Evolutionary conservation across 2,113 vertebrate species (phyloP), one percentile per base, ranked within the genome.

Genomic region (Ovis canadensis): DNA sequence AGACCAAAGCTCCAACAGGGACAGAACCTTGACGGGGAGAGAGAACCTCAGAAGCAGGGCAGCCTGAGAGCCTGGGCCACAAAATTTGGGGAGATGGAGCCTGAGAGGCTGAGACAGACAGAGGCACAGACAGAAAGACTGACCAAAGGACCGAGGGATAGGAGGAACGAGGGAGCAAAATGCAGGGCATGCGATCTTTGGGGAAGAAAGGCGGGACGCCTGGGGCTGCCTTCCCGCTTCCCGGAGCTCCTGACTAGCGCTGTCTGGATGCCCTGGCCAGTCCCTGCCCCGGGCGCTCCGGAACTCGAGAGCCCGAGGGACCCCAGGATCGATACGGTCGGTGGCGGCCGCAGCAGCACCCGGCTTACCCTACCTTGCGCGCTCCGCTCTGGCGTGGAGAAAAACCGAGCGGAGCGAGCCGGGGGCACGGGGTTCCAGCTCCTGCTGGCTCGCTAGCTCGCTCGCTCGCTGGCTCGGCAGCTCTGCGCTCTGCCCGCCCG

Each of bases 341-440:
- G 84, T 81, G 57, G 94, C 17, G 25, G 83, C 86, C 29, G n/a
- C 62, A 27, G 97, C 90, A 78, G 96, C 64, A 43, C 55, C 10
- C 6, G 92, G 94, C 88, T 98, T 86, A 95, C 92, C 98, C 97
- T 98, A 98, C 98, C 98, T 98, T 98, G 96, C 36, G 96, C 90
- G 64, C 97, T 88, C 94, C 89, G 96, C 90, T 96, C 96, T 64
- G 90, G 94, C 81, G 59, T 62, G 64, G 85, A 90, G 96, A 93
- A 90, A 85, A 96, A n/a, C 62, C 29, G 85, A 96, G 93, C 62
- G 88, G 62, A 88, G 89, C 97, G 57, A 88, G 89, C 97, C 6
- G 31, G 19, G 81, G 93, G 43, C 89, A 43, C 85, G 6, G 88
- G 60, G 52, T 12, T 96, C 67, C 52, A 82, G 94, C 93, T 96